Evolutionary conservation across 2,888 invertebrate genomes (phyloP).

Genomic region (Macrosiphum euphorbiae): DNA sequence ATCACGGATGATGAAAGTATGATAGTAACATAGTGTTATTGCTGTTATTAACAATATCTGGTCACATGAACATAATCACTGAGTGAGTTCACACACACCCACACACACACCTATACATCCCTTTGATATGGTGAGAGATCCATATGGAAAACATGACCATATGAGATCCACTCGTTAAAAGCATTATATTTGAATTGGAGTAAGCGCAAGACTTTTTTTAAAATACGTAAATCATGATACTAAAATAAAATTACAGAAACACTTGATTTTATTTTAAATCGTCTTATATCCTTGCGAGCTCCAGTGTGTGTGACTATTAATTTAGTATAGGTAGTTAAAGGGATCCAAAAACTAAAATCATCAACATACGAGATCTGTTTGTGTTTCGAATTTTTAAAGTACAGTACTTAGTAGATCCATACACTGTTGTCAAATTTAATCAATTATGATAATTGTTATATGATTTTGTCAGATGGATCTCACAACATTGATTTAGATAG

Average conservation of each 20-base stretch:
- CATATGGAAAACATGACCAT: not conserved
- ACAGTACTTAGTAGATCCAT: not conserved
- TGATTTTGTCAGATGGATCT: not conserved
- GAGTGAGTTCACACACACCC: not conserved
- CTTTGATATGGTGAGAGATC: not conserved
- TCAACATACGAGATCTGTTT: not conserved
- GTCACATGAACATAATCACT: no score
- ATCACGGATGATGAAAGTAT: no score
- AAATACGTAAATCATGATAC: not conserved
- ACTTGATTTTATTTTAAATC: no score
- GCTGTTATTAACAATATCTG: no score
- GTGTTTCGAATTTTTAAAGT: not conserved
- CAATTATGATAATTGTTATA: constrained; percentile 9
- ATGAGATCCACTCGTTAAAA: not conserved
- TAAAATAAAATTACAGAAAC: not conserved
- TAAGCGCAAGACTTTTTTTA: not conserved
- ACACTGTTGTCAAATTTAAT: not conserved
- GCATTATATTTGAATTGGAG: not conserved
- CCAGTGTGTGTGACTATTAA: not conserved
- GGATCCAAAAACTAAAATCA: constrained; percentile 9
- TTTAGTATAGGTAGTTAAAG: not conserved
- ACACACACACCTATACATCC: not conserved
- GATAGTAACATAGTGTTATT: no score
- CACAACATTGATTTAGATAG: constrained; percentile 10
- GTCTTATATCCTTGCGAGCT: not conserved